These are phyloP conservation scores for Blastobasis lacticolella DNA, from an alignment of 2,888 invertebrate species.

Conservation along the genomic window DNA sequence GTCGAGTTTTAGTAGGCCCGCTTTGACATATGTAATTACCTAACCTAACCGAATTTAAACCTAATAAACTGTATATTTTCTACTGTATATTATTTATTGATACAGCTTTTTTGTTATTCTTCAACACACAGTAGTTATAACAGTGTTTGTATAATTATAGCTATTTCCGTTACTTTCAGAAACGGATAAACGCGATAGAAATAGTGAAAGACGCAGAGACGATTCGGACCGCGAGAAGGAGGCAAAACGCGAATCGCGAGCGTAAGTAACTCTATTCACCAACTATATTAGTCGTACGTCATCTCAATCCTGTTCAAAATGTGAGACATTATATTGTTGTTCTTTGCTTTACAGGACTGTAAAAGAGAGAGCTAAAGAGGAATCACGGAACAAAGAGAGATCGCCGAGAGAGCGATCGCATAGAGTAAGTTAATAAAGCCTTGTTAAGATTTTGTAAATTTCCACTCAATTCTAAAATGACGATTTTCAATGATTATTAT, in stretches of 20 bases:
- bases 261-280: constrained; percentile 49
- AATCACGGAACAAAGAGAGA: constrained; percentile 72
- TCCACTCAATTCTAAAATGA: too few species aligned
- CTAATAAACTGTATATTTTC: too few species aligned
- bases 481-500: neutral
- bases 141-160: too few species aligned
- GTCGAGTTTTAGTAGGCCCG: too few species aligned
- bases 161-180: constrained; percentile 24
- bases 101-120: too few species aligned
- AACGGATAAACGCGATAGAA: constrained; percentile 49
- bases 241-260: constrained; percentile 56
- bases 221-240: constrained; percentile 61
- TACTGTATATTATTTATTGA: too few species aligned
- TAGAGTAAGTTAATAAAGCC: constrained; percentile 45
- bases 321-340: neutral
- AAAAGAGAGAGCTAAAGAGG: constrained; percentile 77
- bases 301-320: too few species aligned
- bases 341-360: constrained; percentile 38
- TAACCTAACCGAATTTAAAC: too few species aligned
- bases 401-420: constrained; percentile 66
- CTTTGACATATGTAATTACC: too few species aligned
- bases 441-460: constrained; percentile 13
- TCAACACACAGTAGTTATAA: too few species aligned
- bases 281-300: too few species aligned
- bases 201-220: constrained; percentile 53